Evolutionary conservation across 2,797 vertebrate species (phyloP), one percentile per base, ranked within the genome.

Genomic region (Neosilurus mollespiculum): DNA sequence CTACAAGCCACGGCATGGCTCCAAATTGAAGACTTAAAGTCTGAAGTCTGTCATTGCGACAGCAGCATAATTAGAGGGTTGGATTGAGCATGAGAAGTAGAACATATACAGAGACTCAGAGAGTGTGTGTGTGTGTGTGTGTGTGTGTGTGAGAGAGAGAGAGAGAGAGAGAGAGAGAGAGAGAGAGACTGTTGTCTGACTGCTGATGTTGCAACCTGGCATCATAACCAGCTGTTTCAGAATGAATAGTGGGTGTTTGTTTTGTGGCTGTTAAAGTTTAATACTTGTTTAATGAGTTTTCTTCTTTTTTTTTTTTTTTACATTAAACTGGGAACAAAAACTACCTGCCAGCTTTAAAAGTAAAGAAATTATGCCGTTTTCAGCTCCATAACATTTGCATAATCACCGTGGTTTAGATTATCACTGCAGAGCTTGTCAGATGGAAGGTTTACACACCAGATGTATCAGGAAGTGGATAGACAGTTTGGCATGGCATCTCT

Each of bases 11-110:
- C 72, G 82, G 22, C 26, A 54, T 65, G 82, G 11, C 24, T 49
- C 26, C 67, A 79, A 49, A 70, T 61, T 59, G 24, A 78, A 26
- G 62, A 22, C 73, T 51, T 77, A n/a, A n/a, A n/a, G n/a, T n/a
- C n/a, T 43, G 37, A 43, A 26, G 58, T 53, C 37, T 71, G 56
- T 53, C 18, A 64, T n/a, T 37, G 12, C 54, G 43, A 71, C 8
- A 64, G 26, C 26, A 64, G 43, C 43, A 64, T 71, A 79, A 78
- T 83, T 78, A 83, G 76, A 65, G 49, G 67, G 59, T 80, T 73
- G 76, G 58, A 64, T 9, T 51, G 56, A 61, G 18, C 16, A 59
- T 51, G 76, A 72, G n/a, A 62, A 81, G 37, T 53, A 49, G 43
- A 73, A 81, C 69, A 73, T 71, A 34, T 26, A 64, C 8, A 62